Conservation (phyloP, 2,113 vertebrate genomes). For the Rallus limicola region DNA sequence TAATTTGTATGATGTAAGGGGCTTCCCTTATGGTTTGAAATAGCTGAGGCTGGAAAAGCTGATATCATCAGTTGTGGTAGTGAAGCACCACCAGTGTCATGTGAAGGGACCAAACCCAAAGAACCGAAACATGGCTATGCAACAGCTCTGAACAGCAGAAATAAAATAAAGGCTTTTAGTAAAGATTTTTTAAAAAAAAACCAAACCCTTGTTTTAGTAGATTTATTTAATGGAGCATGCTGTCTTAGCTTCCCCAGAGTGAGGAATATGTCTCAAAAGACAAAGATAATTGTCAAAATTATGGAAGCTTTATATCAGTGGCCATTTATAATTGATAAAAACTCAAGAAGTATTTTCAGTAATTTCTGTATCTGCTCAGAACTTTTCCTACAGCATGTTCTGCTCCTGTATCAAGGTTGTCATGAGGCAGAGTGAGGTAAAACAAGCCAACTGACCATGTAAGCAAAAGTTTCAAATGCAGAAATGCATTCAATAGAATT, state of each 20-base stretch:
- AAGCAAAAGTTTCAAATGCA: slow-evolving; percentile 2
- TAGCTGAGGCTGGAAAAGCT: background rate
- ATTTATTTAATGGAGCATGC: background rate
- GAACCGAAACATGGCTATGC: background rate
- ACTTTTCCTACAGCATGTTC: background rate
- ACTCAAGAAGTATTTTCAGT: background rate
- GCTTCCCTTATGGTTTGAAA: background rate
- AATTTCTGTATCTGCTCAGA: background rate
- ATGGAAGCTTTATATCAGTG: background rate
- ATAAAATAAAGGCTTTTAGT: fast-evolving
- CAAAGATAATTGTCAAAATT: background rate
- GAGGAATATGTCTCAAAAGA: background rate
- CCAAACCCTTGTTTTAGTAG: background rate
- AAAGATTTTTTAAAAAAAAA: background rate
- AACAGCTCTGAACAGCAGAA: background rate
- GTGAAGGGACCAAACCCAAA: background rate
- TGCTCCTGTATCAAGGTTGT: background rate
- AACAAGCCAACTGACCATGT: background rate
- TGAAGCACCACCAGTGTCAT: background rate
- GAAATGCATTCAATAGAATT: background rate
- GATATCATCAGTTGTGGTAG: background rate
- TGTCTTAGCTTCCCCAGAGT: background rate
- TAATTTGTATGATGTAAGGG: background rate
- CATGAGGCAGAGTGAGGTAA: background rate
- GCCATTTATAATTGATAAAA: background rate